Percentiles rank a stretch among this genome's conserved stretches.
Conservation (phyloP, 2,113 vertebrate genomes). For the Canis aureus region DNA sequence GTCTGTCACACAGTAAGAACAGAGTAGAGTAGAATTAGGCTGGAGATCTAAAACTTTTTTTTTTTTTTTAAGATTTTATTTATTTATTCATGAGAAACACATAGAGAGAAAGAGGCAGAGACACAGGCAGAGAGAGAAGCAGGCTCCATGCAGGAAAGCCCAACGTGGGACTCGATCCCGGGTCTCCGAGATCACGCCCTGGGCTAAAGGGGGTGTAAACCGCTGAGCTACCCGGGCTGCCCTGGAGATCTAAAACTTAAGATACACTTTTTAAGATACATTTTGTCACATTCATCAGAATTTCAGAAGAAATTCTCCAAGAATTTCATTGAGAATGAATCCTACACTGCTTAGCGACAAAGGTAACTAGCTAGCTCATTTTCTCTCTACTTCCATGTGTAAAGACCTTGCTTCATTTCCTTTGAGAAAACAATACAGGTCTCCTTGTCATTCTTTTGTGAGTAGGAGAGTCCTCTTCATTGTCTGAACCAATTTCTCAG, state of each 20-base stretch:
- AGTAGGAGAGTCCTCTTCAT: conserved; percentile 36
- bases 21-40: background rate
- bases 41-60: background rate
- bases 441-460: conserved; percentile 61
- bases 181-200: too few species aligned
- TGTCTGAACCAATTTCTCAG: conserved; percentile 69
- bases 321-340: conserved; percentile 3
- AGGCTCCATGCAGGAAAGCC: too few species aligned
- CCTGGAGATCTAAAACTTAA: background rate
- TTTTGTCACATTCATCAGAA: background rate
- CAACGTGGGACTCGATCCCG: too few species aligned
- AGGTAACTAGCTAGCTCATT: background rate
- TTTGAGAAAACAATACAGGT: conserved; percentile 51
- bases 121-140: too few species aligned
- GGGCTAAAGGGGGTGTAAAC: too few species aligned
- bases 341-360: conserved; percentile 2
- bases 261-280: background rate
- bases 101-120: too few species aligned
- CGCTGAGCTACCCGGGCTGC: too few species aligned
- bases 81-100: too few species aligned
- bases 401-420: conserved; percentile 42
- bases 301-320: background rate
- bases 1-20: background rate
- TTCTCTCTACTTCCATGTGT: background rate
- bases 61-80: too few species aligned